phyloP scores from a whole-genome alignment of 2,888 invertebrate genomes.

The Cantharis rustica region DNA sequence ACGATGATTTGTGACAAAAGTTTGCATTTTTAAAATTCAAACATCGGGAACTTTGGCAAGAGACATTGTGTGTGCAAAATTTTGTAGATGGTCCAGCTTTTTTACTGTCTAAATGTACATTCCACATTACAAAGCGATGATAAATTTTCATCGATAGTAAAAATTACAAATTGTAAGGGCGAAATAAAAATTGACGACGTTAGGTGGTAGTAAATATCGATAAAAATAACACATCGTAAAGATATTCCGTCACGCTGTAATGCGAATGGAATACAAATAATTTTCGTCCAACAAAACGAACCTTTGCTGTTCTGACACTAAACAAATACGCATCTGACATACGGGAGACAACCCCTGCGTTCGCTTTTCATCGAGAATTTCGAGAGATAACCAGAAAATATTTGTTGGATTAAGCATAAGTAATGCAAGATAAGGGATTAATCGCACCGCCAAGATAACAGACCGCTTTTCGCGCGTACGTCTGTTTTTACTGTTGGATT shows the following conservation, averaged over 20 bases:
- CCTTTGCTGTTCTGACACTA: background rate
- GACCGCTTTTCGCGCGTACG: background rate
- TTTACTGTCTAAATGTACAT: background rate
- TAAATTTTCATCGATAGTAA: background rate
- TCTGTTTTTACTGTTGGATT: background rate
- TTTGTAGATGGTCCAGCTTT: background rate
- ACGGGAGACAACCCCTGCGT: background rate
- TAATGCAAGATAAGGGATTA: slow-evolving; percentile 1
- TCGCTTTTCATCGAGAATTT: background rate
- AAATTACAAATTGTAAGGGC: background rate
- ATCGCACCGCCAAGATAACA: background rate
- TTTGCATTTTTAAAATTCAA: background rate
- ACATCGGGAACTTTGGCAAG: background rate
- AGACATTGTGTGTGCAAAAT: background rate
- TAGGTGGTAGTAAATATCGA: background rate
- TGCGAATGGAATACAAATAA: background rate
- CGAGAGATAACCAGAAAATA: background rate
- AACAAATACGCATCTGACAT: background rate
- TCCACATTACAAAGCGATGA: background rate
- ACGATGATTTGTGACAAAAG: slow-evolving; percentile 1
- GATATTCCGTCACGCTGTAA: background rate
- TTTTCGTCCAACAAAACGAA: background rate
- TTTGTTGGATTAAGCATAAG: slow-evolving; percentile 1
- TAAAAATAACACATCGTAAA: background rate
- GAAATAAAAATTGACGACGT: background rate